Base-by-base conservation (phyloP, 2,113 vertebrate genomes). In the Zosterops lateralis region DNA sequence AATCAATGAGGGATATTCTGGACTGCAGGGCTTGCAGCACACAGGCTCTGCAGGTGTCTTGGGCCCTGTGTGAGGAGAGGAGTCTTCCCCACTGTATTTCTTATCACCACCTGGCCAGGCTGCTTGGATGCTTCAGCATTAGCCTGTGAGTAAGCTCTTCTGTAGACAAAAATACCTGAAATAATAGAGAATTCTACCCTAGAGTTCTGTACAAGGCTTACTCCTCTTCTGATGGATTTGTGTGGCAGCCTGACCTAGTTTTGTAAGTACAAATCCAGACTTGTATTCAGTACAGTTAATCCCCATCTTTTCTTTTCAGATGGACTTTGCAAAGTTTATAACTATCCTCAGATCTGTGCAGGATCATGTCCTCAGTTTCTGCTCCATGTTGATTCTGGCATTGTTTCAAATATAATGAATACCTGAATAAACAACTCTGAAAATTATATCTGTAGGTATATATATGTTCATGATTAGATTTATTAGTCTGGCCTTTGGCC, bases 231-330 rank as follows among this genome's bases (percentile, higher is more conserved):
- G 58, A 58, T 62, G 83, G 79, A 81, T 80, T 85, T 86, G 48
- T 66, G 79, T 71, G 80, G 73, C 79, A 90, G 58, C 36, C 67
- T 95, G 93, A 89, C 90, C 83, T 86, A 53, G 31, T 89, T 95
- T 80, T 91, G 25, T 48, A 76, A 57, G 48, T 64, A 71, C 67
- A 88, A 88, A 83, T 80, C 78, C 72, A 88, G 78, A 64, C 78
- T 73, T 85, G 40, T 48, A 32, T 53, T 91, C 93, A 76, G 58
- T 68, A 91, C 81, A 74, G 66, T 85, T 91, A 80, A 91, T 88
- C 58, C 84, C 44, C 22, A 32, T 77, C 91, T 84, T 28, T 97
- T 86, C 56, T 88, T 88, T 79, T 67, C 75, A 88, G 45, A 36
- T 80, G 79, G 48, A 77, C 42, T 82, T 70, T 45, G 12, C 10